Evolutionary conservation across 2,888 invertebrate species (phyloP).

Genomic region (Chirona hameri): DNA sequence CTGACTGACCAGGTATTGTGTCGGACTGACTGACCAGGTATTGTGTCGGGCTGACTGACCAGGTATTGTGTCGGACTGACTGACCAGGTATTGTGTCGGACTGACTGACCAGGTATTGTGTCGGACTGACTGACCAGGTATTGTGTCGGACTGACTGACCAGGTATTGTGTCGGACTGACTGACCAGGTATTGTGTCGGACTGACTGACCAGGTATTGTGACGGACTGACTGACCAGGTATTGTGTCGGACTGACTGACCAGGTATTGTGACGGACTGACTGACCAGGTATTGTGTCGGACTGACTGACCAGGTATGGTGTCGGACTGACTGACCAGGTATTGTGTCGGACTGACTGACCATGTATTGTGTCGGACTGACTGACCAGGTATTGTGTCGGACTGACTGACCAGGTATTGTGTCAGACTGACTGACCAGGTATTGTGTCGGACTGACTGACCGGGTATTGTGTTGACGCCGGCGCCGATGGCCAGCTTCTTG

Average conservation of each 20-base stretch:
- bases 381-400: constrained; percentile 57
- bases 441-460: constrained; percentile 43
- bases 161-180: no score
- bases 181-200: constrained; percentile 57
- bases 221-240: constrained; percentile 50
- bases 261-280: constrained; percentile 52
- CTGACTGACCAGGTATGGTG: no score
- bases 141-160: no score
- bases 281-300: constrained; percentile 59
- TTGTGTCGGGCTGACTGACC: no score
- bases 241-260: constrained; percentile 52
- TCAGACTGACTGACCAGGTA: constrained; percentile 45
- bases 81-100: constrained; percentile 59
- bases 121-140: constrained; percentile 50
- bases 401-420: constrained; percentile 55
- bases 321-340: constrained; percentile 50
- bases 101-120: no score
- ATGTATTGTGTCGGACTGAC: no score
- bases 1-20: no score
- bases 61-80: no score
- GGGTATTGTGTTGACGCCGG: constrained; percentile 61
- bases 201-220: constrained; percentile 55
- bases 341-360: no score
- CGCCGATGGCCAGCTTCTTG: constrained; percentile 58
- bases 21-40: constrained; percentile 50